Evolutionary conservation across 2,888 invertebrate genomes (phyloP).

Genomic region (Chloroclystis v-ata): DNA sequence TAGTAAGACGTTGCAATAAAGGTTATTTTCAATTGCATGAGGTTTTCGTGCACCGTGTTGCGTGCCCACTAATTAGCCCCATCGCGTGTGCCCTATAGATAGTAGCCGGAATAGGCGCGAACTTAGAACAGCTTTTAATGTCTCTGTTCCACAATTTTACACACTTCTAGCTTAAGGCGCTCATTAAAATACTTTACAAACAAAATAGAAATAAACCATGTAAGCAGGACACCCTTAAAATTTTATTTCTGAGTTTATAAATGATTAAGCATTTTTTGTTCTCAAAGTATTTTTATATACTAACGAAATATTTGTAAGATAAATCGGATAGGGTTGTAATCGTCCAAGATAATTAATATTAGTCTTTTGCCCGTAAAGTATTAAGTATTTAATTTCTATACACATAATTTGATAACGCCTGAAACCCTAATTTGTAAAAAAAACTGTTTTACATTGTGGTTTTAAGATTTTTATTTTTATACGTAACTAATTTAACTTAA

Average conservation of each 20-base stretch:
- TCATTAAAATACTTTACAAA: slow-evolving; percentile 4
- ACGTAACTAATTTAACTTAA: too few relatives aligned
- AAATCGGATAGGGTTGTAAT: slow-evolving; percentile 15
- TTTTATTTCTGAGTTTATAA: too few relatives aligned
- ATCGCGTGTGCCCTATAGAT: slow-evolving; percentile 71
- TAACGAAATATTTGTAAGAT: slow-evolving; percentile 3
- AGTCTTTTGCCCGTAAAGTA: slow-evolving; percentile 6
- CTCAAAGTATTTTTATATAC: background rate
- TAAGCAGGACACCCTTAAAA: background rate
- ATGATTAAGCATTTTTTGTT: background rate
- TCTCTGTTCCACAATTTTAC: slow-evolving; percentile 25
- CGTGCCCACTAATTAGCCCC: slow-evolving; percentile 68
- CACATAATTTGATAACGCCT: too few relatives aligned
- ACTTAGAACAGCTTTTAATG: slow-evolving; percentile 27
- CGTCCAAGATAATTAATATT: slow-evolving; percentile 8
- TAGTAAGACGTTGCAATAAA: slow-evolving; percentile 3
- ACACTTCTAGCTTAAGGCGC: slow-evolving; percentile 1
- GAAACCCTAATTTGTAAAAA: too few relatives aligned
- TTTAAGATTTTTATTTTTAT: too few relatives aligned
- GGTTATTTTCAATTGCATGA: slow-evolving; percentile 2
- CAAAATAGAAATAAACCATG: background rate
- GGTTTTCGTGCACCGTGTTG: slow-evolving; percentile 40
- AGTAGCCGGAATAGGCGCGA: slow-evolving; percentile 55
- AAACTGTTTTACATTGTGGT: too few relatives aligned
- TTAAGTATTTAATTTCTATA: slow-evolving; percentile 8